These are phyloP conservation scores for Drosophila tristis DNA, from an alignment of 1,140 invertebrate genomes.

Conservation along the genomic window DNA sequence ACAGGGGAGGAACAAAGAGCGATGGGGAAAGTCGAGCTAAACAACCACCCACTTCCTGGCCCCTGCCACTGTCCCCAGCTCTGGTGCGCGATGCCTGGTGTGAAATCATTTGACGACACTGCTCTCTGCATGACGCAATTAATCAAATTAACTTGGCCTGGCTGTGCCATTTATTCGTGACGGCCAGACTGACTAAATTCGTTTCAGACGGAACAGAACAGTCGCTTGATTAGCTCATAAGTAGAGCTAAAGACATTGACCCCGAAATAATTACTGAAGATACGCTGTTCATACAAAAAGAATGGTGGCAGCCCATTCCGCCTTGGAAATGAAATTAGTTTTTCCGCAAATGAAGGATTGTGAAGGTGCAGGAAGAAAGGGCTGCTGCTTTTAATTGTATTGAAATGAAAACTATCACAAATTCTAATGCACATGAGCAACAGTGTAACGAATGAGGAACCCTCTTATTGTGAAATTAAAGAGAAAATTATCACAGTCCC, in stretches of 20 bases:
- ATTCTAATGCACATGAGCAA: no score
- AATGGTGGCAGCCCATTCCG: no score
- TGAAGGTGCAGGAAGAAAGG: no score
- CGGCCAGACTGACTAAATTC: conserved; percentile 32
- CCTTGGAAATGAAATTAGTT: background rate
- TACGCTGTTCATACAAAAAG: no score
- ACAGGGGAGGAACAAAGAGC: conserved; percentile 27
- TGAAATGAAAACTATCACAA: no score
- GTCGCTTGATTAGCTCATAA: conserved; percentile 51
- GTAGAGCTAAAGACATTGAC: conserved; percentile 41
- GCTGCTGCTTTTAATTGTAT: no score
- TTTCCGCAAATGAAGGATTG: no score
- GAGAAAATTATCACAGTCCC: no score
- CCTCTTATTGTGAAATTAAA: no score
- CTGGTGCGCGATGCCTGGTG: conserved; percentile 41
- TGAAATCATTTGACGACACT: conserved; percentile 75
- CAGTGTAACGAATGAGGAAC: no score
- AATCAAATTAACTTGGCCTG: conserved; percentile 69
- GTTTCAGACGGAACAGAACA: conserved; percentile 18
- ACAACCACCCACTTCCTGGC: no score
- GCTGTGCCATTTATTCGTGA: conserved; percentile 41
- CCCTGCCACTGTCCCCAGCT: background rate
- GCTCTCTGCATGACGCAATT: conserved; percentile 72
- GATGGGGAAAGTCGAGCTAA: conserved; percentile 25
- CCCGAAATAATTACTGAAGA: conserved; percentile 17